Evolutionary conservation across 2,113 vertebrate genomes (phyloP).

Genomic region (Paramisgurnus dabryanus): DNA sequence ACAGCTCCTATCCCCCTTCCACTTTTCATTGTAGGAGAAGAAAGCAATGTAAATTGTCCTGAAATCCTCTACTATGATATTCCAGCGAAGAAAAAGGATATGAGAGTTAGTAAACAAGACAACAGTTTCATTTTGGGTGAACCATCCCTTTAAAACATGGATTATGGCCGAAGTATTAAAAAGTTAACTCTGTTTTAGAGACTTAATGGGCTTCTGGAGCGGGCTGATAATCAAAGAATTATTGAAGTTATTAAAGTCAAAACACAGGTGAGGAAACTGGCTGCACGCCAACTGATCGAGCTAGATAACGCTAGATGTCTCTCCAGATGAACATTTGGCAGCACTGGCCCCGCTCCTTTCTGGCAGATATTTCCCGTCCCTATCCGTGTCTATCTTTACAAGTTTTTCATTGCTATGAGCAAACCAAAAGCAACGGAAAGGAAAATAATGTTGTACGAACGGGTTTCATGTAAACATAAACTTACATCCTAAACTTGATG

Average conservation of each 20-base stretch:
- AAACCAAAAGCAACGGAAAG: slow-evolving; percentile 40
- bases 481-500: slow-evolving; percentile 3
- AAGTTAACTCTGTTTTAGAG: slow-evolving; percentile 61
- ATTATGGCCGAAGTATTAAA: slow-evolving; percentile 59
- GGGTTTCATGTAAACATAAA: slow-evolving; percentile 15
- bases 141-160: slow-evolving; percentile 54
- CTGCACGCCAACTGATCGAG: slow-evolving; percentile 40
- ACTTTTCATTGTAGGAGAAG: background rate
- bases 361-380: slow-evolving; percentile 48
- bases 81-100: background rate
- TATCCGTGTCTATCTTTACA: slow-evolving; percentile 42
- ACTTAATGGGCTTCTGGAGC: slow-evolving; percentile 61
- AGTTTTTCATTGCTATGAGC: slow-evolving; percentile 13
- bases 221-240: slow-evolving; percentile 63
- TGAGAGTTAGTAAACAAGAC: background rate
- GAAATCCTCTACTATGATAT: background rate
- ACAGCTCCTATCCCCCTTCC: background rate
- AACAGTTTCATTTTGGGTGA: background rate
- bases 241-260: slow-evolving; percentile 62
- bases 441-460: no score
- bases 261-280: slow-evolving; percentile 49
- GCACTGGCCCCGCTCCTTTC: slow-evolving; percentile 17
- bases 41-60: background rate
- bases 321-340: slow-evolving; percentile 48
- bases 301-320: slow-evolving; percentile 43